Evolutionary conservation across 2,888 invertebrate genomes (phyloP).

Genomic region (Acronicta psi): DNA sequence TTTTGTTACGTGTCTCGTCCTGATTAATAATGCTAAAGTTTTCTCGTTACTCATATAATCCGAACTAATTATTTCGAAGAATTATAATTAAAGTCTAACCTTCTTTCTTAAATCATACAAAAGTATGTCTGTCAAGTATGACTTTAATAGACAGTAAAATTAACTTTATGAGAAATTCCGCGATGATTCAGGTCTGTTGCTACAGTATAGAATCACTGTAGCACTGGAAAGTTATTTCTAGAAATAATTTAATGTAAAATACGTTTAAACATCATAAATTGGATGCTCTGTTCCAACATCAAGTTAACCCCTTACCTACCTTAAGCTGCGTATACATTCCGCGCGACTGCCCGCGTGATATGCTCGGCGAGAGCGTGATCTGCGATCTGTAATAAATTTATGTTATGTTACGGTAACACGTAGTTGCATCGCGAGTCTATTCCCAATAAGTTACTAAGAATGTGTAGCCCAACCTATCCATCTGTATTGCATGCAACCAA

Average conservation of each 20-base stretch:
- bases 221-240: not conserved
- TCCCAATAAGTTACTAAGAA: too few species aligned
- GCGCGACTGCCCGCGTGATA: too few species aligned
- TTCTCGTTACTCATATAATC: conserved; percentile 49
- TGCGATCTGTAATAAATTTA: too few species aligned
- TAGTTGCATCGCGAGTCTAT: too few species aligned
- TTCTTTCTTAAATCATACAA: conserved; percentile 14
- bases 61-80: conserved; percentile 46
- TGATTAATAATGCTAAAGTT: conserved; percentile 49
- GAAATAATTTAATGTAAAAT: not conserved
- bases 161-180: conserved; percentile 10
- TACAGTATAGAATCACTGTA: too few species aligned
- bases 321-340: not conserved
- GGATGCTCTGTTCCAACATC: conserved; percentile 6
- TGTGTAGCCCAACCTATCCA: too few species aligned
- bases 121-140: too few species aligned
- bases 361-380: too few species aligned
- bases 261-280: conserved; percentile 7
- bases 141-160: not conserved
- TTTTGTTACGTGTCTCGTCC: conserved; percentile 36
- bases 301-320: too few species aligned
- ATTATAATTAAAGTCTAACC: conserved; percentile 38
- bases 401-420: too few species aligned
- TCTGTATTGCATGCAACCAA: too few species aligned
- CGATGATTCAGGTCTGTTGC: conserved; percentile 7